Evolutionary conservation across 2,888 invertebrate species (phyloP), one percentile per base, ranked within the genome.

Genomic region (Tillus elongatus): DNA sequence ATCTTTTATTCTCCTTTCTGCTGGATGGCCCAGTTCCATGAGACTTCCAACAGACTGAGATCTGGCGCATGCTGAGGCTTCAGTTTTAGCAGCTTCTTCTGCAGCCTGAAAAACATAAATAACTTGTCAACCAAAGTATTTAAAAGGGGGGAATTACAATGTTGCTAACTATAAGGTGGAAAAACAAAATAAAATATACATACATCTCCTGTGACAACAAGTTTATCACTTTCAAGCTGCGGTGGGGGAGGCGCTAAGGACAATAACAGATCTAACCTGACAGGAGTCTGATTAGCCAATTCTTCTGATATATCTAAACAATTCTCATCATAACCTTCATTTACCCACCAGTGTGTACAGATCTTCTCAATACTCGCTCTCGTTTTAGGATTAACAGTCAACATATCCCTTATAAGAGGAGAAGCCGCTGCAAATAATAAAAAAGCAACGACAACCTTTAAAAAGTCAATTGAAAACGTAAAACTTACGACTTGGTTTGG

Each of bases 321-420:
- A 29, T 82, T 83, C 19, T 81, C 77, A 45, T 79, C 77, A 56
- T 85, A 88, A 1, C 82, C 82, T 52, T 79, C 77, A 63, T 97
- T 96, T 42, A 97, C 87, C 97, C 97, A 98, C 88, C 90, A 86
- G 69, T 98, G 90, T 30, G 82, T 79, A 60, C 96, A 93, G 45
- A 98, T 93, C 62, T 89, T 90, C 43, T 88, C 85, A 47, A 98
- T 90, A 53, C 86, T 87, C 4, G 95, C 92, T 47, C 97, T 75
- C 57, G 85, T 79, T 32, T 79, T 72, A 0, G 96, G 90, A 57
- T 88, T 86, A 28, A 96, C 93, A 1, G 91, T 90, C 53, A 98
- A 71, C 86, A 98, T 90, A 51, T 89, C 88, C 33, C 89, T 77
- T 46, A 98, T 96, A 33, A 98, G 71, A 33, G 90, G 84, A 3